phyloP scores from a whole-genome alignment of 1,140 invertebrate species.

The Heliothis virescens region DNA sequence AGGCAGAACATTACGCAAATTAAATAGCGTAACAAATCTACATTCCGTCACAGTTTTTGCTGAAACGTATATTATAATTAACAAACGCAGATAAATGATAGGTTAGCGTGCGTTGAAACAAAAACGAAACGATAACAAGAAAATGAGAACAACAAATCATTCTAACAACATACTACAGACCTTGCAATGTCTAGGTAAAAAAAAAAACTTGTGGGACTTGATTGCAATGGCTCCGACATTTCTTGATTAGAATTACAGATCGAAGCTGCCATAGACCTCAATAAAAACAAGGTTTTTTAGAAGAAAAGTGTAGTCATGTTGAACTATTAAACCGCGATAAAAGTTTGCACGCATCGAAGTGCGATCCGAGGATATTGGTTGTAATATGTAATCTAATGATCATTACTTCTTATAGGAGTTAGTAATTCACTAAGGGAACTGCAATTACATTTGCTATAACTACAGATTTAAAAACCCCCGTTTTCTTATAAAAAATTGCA shows the following conservation, averaged over 20 bases:
- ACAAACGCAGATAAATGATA: constrained; percentile 43
- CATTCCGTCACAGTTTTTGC: constrained; percentile 29
- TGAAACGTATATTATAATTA: constrained; percentile 45
- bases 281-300: constrained; percentile 18
- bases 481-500: constrained; percentile 26
- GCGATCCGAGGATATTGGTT: no score
- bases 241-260: constrained; percentile 44
- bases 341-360: no score
- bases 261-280: constrained; percentile 31
- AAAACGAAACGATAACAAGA: constrained; percentile 26
- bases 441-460: no score
- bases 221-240: constrained; percentile 38
- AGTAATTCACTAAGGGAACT: no score
- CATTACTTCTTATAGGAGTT: no score
- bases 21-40: constrained; percentile 27
- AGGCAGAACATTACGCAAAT: constrained; percentile 26
- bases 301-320: constrained; percentile 3
- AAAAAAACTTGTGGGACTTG: constrained; percentile 35
- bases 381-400: no score
- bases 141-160: constrained; percentile 45
- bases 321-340: not conserved
- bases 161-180: constrained; percentile 35
- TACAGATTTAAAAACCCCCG: not conserved
- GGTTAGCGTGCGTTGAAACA: constrained; percentile 35
- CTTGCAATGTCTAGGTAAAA: constrained; percentile 4